These are phyloP conservation scores for Antrozous pallidus DNA, from an alignment of 2,797 vertebrate genomes.

Conservation along the genomic window DNA sequence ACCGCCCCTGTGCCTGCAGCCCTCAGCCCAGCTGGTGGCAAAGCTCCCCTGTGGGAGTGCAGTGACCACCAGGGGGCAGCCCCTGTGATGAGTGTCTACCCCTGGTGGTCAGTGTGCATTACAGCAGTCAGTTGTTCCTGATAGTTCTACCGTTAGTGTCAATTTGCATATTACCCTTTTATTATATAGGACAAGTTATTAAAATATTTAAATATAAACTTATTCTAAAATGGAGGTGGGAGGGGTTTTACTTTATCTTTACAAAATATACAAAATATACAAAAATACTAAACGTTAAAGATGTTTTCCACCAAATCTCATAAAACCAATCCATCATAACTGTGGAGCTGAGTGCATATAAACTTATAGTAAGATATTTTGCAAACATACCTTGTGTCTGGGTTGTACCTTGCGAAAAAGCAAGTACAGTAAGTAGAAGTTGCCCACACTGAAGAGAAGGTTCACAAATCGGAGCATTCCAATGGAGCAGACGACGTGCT, in stretches of 20 bases:
- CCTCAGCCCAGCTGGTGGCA: too few relatives aligned
- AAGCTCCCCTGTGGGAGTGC: too few relatives aligned
- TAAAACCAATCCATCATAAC: neutral
- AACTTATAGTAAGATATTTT: neutral
- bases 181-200: neutral
- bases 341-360: neutral
- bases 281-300: neutral
- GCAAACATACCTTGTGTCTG: slow-evolving; percentile 89
- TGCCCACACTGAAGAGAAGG: slow-evolving; percentile 94
- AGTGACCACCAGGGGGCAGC: too few relatives aligned
- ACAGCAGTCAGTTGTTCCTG: accelerated
- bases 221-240: neutral
- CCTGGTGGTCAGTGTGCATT: too few relatives aligned
- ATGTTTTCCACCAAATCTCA: neutral
- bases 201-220: neutral
- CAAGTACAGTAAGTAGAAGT: slow-evolving; percentile 93
- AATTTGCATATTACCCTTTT: too few relatives aligned
- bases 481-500: slow-evolving; percentile 89
- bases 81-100: too few relatives aligned
- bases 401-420: slow-evolving; percentile 90
- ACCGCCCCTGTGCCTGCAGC: too few relatives aligned
- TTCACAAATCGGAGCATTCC: slow-evolving; percentile 96
- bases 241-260: neutral
- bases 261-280: slow-evolving; percentile 3
- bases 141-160: too few relatives aligned